Evolutionary conservation across 2,113 vertebrate species (phyloP).

Genomic region (Pseudorectes ferrugineus): DNA sequence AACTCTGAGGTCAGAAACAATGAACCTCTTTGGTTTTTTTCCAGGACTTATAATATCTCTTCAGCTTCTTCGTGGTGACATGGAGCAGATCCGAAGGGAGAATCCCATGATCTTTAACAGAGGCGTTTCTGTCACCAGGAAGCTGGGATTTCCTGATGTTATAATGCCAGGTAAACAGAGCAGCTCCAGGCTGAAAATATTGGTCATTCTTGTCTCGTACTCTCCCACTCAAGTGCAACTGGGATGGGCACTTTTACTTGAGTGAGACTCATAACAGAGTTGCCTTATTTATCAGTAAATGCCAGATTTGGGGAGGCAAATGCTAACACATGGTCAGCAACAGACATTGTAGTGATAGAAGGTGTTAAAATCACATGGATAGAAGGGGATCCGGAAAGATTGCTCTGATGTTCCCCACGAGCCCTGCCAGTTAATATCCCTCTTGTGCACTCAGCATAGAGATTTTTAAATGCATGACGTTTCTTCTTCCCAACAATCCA

Average conservation of each 20-base stretch:
- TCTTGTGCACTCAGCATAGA: neutral
- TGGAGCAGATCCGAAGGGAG: slow-evolving; percentile 93
- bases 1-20: slow-evolving; percentile 1
- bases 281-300: neutral
- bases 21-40: slow-evolving; percentile 7
- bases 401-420: neutral
- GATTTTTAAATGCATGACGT: neutral
- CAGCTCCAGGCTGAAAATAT: neutral
- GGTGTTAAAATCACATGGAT: neutral
- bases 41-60: slow-evolving; percentile 93
- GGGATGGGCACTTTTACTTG: neutral
- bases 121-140: slow-evolving; percentile 87
- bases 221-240: neutral
- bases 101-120: slow-evolving; percentile 91
- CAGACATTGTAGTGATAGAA: neutral
- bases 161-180: slow-evolving; percentile 89
- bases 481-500: neutral
- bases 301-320: neutral
- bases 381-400: neutral
- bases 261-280: neutral
- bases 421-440: neutral
- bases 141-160: slow-evolving; percentile 93
- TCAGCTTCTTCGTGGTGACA: slow-evolving; percentile 92
- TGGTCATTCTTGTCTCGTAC: neutral
- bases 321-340: neutral